Evolutionary conservation across 2,888 invertebrate genomes (phyloP).

Genomic region (Therioaphis trifolii): DNA sequence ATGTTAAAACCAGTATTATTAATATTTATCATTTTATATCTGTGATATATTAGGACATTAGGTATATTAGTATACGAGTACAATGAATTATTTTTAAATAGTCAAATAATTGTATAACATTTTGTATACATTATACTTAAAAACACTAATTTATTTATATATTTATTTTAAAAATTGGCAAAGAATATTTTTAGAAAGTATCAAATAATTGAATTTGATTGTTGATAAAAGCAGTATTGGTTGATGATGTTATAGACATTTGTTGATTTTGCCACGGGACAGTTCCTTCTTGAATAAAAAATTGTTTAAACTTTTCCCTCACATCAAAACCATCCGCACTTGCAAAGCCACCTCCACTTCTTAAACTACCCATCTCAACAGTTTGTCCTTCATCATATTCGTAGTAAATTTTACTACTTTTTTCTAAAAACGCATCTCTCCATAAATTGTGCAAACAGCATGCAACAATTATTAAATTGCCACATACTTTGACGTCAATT

Average conservation of each 20-base stretch:
- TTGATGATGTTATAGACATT: constrained; percentile 7
- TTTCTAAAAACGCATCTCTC: constrained; percentile 6
- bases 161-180: too few relatives aligned
- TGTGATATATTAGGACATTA: too few relatives aligned
- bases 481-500: constrained; percentile 49
- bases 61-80: too few relatives aligned
- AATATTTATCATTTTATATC: not conserved
- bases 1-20: not conserved
- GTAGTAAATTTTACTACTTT: constrained; percentile 13
- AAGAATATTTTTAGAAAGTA: not conserved
- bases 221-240: not conserved
- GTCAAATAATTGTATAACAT: not conserved
- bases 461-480: constrained; percentile 10
- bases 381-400: constrained; percentile 21
- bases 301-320: constrained; percentile 29
- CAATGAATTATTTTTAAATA: not conserved
- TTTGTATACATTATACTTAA: not conserved
- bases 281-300: constrained; percentile 32
- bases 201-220: constrained; percentile 16
- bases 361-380: constrained; percentile 26
- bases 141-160: too few relatives aligned
- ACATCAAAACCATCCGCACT: constrained; percentile 39
- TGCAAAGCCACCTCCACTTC: constrained; percentile 24
- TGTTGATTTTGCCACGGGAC: constrained; percentile 25
- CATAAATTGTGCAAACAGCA: not conserved